A percentile compares a stretch with the other conserved stretches of the same genome.
Evolutionary conservation across 2,797 vertebrate species (phyloP).

Genomic region (Syndactyla subalaris): DNA sequence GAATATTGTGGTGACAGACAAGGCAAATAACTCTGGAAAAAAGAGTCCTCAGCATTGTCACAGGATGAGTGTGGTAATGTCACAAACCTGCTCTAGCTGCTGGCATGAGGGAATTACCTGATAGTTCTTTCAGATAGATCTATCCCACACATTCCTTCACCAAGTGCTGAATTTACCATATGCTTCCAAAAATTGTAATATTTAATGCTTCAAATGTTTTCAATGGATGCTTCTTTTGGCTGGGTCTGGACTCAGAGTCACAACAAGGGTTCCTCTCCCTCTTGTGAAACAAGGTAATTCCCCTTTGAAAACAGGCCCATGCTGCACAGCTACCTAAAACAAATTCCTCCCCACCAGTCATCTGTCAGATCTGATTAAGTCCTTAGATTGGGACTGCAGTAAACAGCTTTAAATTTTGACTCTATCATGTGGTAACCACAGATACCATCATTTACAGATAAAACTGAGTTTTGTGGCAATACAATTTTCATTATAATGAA

Average conservation of each 20-base stretch:
- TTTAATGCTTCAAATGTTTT: background rate
- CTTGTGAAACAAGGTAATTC: background rate
- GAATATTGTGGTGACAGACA: background rate
- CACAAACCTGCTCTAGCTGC: background rate
- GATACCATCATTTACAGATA: background rate
- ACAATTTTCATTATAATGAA: background rate
- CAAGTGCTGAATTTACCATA: background rate
- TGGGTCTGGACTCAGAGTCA: background rate
- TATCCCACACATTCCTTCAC: background rate
- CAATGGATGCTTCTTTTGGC: background rate
- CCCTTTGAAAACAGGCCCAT: background rate
- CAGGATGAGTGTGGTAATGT: accelerated
- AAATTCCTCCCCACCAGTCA: background rate
- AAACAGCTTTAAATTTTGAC: background rate
- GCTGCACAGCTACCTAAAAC: background rate
- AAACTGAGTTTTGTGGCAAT: background rate
- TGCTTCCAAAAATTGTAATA: background rate
- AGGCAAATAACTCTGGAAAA: background rate
- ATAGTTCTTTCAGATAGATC: background rate
- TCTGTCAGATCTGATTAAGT: background rate
- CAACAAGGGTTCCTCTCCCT: background rate
- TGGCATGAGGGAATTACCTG: background rate
- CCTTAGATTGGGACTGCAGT: background rate
- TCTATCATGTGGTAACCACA: background rate
- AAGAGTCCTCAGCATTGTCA: background rate